Percentiles rank a stretch among this genome's conserved stretches.
phyloP scores from a whole-genome alignment of 2,888 invertebrate species.

The Tineola bisselliella region DNA sequence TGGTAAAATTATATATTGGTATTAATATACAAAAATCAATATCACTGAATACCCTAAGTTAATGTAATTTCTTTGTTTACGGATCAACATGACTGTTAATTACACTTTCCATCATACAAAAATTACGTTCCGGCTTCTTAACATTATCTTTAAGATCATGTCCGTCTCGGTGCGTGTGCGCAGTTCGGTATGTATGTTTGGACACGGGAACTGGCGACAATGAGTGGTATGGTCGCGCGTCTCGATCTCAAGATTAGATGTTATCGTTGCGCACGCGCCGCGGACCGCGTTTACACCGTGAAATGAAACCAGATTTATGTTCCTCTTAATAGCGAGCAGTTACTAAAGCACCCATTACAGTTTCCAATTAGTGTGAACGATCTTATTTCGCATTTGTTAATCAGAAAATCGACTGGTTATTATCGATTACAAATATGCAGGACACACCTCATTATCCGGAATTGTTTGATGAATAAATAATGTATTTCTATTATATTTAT shows the following conservation, averaged over 20 bases:
- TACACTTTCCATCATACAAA: background rate
- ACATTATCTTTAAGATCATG: background rate
- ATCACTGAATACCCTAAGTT: background rate
- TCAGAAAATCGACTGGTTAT: background rate
- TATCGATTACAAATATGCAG: constrained; percentile 7
- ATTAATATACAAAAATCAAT: no score
- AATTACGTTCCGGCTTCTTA: background rate
- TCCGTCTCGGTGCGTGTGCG: constrained; percentile 6
- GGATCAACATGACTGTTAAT: background rate
- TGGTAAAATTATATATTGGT: no score
- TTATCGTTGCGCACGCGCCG: constrained; percentile 42
- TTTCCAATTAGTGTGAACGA: constrained; percentile 12
- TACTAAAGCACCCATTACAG: constrained; percentile 9
- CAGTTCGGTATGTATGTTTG: constrained; percentile 30
- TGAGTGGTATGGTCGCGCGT: constrained; percentile 40
- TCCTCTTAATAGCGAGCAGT: constrained; percentile 9
- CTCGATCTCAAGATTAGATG: constrained; percentile 44
- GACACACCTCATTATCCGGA: constrained; percentile 6
- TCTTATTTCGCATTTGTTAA: constrained; percentile 5
- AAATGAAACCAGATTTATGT: constrained; percentile 33
- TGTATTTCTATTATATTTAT: background rate
- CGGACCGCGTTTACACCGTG: constrained; percentile 27
- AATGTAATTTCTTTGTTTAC: constrained; percentile 1
- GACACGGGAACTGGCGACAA: constrained; percentile 45
- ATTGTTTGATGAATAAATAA: background rate